Percentiles rank a stretch among this genome's conserved stretches.
These are phyloP conservation scores for Temnothorax longispinosus DNA, from an alignment of 1,140 invertebrate species.

Conservation along the genomic window DNA sequence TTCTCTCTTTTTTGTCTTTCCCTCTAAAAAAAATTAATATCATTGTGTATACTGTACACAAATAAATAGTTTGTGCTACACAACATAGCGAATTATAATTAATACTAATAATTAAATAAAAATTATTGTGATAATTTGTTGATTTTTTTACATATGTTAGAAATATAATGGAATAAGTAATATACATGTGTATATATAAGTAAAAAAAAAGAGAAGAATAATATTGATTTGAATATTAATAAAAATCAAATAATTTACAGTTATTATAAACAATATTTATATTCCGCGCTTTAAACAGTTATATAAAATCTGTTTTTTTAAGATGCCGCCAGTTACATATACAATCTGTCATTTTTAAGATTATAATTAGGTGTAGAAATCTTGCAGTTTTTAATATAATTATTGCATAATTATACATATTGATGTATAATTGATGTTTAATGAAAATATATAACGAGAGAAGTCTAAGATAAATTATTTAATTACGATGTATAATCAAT, in stretches of 20 bases:
- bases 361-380: background rate
- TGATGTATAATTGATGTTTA: background rate
- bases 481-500: slow-evolving; percentile 45
- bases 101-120: background rate
- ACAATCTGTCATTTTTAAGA: background rate
- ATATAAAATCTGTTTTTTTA: too few relatives aligned
- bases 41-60: background rate
- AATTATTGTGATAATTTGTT: background rate
- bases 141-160: background rate
- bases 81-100: background rate
- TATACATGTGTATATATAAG: too few relatives aligned
- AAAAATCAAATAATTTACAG: too few relatives aligned
- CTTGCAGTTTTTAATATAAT: background rate
- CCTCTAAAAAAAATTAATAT: background rate
- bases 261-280: too few relatives aligned
- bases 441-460: background rate
- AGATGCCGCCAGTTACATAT: too few relatives aligned
- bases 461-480: slow-evolving; percentile 34
- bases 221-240: too few relatives aligned
- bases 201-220: too few relatives aligned
- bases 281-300: too few relatives aligned
- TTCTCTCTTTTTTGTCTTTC: too few relatives aligned
- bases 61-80: background rate
- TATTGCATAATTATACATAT: background rate
- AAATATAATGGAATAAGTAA: too few relatives aligned